Percentiles rank a stretch among this genome's conserved stretches.
Conservation (phyloP, 53 echinoderm and acorn worm species). For the Zoroaster sp. region DNA sequence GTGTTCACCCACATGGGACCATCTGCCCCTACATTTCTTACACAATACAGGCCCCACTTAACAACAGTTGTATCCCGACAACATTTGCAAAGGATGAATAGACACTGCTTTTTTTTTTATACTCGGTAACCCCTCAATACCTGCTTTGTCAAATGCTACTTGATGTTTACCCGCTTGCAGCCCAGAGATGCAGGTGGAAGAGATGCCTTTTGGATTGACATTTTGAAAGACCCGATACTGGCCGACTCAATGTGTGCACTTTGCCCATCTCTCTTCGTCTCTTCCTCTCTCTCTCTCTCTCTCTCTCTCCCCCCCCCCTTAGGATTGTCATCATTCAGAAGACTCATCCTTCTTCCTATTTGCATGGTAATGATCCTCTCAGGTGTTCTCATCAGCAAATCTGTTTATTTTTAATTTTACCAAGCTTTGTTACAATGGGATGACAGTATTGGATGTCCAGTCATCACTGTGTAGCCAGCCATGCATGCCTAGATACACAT, state of each 20-base stretch:
- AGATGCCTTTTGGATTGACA: neutral
- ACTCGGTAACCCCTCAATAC: neutral
- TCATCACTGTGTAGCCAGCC: neutral
- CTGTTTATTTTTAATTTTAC: conserved; percentile 97
- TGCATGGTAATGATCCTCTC: conserved; percentile 61
- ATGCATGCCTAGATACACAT: conserved; percentile 34
- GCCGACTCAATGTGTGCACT: conserved; percentile 3
- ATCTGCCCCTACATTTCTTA: conserved; percentile 30
- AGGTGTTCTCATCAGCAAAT: conserved; percentile 69
- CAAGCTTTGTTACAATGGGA: conserved; percentile 62
- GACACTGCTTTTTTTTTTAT: neutral
- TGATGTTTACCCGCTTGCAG: neutral
- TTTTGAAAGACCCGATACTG: neutral
- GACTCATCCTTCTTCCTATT: conserved; percentile 52
- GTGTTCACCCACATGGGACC: conserved; percentile 29
- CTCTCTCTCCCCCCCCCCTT: neutral
- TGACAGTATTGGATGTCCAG: conserved; percentile 49
- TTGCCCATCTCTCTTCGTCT: neutral
- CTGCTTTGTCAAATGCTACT: neutral
- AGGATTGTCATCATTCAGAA: neutral
- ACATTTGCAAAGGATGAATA: neutral
- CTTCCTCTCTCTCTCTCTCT: neutral
- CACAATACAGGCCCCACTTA: conserved; percentile 29
- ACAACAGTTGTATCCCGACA: conserved; percentile 25
- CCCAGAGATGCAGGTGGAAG: neutral